Evolutionary conservation across 2,113 vertebrate genomes (phyloP), one percentile per base, ranked within the genome.

Genomic region (Scolopax mira): DNA sequence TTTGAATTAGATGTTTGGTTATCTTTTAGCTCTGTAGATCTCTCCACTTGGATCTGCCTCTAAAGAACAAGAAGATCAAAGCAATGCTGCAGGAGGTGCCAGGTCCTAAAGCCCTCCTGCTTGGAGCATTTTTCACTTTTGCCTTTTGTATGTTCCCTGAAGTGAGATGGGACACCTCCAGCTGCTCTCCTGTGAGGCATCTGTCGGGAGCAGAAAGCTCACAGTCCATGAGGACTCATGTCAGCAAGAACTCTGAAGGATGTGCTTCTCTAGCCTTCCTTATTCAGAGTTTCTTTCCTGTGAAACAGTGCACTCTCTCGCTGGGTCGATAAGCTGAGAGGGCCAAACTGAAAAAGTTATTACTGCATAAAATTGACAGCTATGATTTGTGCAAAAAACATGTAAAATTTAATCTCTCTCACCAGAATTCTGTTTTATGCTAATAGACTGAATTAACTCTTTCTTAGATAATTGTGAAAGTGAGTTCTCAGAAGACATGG

Each of bases 371-470:
- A 88, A 91, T 85, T 11, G 3, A 6, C 10, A 62, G 28, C 28
- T 3, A 0, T 71, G 24, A 81, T 82, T 88, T 92, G 60, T 8
- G 3, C 57, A 78, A 80, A 88, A 92, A 95, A 64, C 39, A 79
- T 49, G 51, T n/a, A 6, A 94, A 81, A 89, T 75, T 61, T 93
- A 95, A 86, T 79, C 27, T 27, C 55, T 39, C 57, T 93, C 31
- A 49, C 4, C 35, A 66, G 5, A 79, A 7, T 66, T 93, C 88
- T 84, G 46, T 91, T 97, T 90, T 85, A 70, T 46, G 78, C 52
- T 94, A 90, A 80, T 48, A 84, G 57, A 35, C 11, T 89, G 97
- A 74, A 94, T 94, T 95, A 92, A 55, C 70, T 89, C 69, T 82
- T 90, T 90, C 70, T 81, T 87, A 85, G 7, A 19, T 84, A 81